Base-by-base conservation (phyloP, 2,113 vertebrate genomes). In the Ophthalmolycus amberensis region DNA sequence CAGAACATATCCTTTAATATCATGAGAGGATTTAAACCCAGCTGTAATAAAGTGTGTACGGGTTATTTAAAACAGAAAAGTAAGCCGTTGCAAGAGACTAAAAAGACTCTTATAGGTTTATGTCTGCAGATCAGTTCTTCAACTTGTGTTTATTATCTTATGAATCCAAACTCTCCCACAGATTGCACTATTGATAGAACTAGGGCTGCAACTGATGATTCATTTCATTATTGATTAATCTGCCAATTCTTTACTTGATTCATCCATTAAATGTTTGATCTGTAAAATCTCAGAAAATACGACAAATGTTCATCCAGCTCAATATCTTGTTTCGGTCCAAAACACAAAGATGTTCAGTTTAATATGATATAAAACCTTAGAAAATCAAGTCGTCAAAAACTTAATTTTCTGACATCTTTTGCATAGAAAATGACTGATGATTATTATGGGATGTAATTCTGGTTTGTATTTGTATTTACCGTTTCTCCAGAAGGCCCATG, bases 401-500 rank as follows among this genome's bases (percentile, higher is more conserved):
- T 22, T 8, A 7, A 8, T 22, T 52, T 52, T 22, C 8, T 22
- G 20, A 22, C 20, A 46, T 46, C 5, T 46, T 11, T 46, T 46
- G 15, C 44, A 48, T n/a, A 1, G 50, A n/a, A 54, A 54, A 54
- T 22, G 2, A 9, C 48, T 16, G 50, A 22, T 46, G 3, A 16
- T 48, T 14, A 48, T 22, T 22, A 52, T 22, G 7, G 8, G 1
- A 62, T 25, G 29, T 64, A 38, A 16, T 71, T 60, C 15, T 16
- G 22, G 10, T 56, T 46, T 1, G 14, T 65, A 48, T 84, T 16
- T 80, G 46, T 76, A 96, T 97, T 97, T 93, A 99, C 98, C 15
- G 96, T 93, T 75, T 96, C 93, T 81, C 98, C 97, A 85, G 93
- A 85, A 65, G 94, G 90, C 83, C 98, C 98, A 7, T 93, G 95